phyloP scores from a whole-genome alignment of 2,888 invertebrate species.

The Dermolepida albohirtum region DNA sequence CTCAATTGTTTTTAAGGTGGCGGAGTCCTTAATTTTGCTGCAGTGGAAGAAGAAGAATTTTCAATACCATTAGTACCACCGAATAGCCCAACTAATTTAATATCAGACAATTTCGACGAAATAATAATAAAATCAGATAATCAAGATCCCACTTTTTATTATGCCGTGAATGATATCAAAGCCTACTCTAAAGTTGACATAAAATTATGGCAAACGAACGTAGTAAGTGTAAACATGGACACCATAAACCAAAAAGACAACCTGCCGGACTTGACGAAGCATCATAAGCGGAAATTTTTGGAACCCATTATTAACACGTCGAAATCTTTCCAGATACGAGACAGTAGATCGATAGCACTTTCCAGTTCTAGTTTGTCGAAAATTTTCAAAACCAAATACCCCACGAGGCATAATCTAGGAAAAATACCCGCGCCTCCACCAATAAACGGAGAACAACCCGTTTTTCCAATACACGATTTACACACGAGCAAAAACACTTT shows the following conservation, averaged over 20 bases:
- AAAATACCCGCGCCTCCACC: not conserved
- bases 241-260: not conserved
- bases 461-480: not conserved
- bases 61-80: no score
- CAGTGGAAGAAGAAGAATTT: no score
- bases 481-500: no score
- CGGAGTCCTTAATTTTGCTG: no score
- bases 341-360: not conserved
- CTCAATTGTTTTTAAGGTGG: no score
- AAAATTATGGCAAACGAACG: not conserved
- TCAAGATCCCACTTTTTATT: no score
- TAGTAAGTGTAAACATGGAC: slow-evolving; percentile 5
- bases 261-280: not conserved
- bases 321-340: not conserved
- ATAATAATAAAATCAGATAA: no score
- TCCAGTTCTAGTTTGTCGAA: not conserved
- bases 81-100: no score
- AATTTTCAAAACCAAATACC: not conserved
- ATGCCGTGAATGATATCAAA: not conserved
- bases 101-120: no score
- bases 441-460: not conserved
- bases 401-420: not conserved
- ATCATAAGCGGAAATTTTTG: not conserved
- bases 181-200: slow-evolving; percentile 8
- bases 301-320: not conserved